Percentiles rank a stretch among this genome's conserved stretches.
Conservation (phyloP, 2,888 invertebrate species). For the Leptura quadrifasciata region DNA sequence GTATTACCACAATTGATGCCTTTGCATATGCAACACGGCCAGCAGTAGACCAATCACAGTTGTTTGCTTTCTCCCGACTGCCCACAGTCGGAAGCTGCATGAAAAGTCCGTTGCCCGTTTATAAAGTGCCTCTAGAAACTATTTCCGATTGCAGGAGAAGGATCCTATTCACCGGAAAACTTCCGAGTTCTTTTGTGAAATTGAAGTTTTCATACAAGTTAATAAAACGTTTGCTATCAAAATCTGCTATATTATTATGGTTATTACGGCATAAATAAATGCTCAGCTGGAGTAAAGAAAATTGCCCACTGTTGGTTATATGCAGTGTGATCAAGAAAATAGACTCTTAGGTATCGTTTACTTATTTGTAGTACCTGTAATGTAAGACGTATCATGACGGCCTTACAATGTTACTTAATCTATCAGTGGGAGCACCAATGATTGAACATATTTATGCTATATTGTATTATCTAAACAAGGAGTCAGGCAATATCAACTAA, state of each 20-base stretch:
- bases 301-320: too few species aligned
- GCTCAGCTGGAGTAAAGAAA: neutral
- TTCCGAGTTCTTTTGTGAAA: conserved; percentile 25
- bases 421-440: too few species aligned
- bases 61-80: conserved; percentile 23
- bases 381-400: too few species aligned
- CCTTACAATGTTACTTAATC: too few species aligned
- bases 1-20: neutral
- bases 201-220: conserved; percentile 30
- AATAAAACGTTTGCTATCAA: conserved; percentile 23
- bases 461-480: too few species aligned
- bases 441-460: too few species aligned
- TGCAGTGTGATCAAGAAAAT: too few species aligned
- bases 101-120: conserved; percentile 24
- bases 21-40: conserved; percentile 23
- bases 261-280: conserved; percentile 17
- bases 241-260: conserved; percentile 2
- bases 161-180: conserved; percentile 22
- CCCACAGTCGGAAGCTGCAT: conserved; percentile 15
- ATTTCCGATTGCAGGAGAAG: conserved; percentile 26
- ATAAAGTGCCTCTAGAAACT: conserved; percentile 18
- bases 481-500: too few species aligned
- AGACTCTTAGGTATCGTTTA: too few species aligned
- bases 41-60: conserved; percentile 7
- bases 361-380: too few species aligned